Evolutionary conservation across 2,797 vertebrate genomes (phyloP).

Genomic region (Rousettus madagascariensis): DNA sequence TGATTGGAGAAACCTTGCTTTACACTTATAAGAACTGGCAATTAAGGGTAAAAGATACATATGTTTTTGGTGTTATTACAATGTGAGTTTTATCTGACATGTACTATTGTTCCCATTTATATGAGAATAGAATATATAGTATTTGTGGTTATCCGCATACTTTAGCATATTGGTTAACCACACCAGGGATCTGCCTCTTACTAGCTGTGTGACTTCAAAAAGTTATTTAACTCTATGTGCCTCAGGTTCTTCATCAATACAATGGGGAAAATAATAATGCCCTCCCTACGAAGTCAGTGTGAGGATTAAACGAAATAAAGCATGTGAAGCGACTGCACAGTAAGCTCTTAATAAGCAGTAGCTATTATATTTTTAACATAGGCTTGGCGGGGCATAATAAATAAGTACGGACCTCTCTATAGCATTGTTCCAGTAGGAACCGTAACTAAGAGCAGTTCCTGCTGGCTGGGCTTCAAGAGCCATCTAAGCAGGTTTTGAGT

Average conservation of each 20-base stretch:
- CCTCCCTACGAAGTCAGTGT: not conserved
- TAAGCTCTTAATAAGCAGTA: not conserved
- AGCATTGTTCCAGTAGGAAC: not conserved
- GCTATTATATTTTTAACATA: not conserved
- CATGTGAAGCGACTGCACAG: not conserved
- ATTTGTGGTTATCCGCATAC: not conserved
- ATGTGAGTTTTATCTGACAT: not conserved
- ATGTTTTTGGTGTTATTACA: not conserved
- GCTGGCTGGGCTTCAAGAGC: not conserved
- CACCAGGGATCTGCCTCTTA: not conserved
- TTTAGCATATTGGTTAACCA: not conserved
- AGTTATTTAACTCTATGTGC: not conserved
- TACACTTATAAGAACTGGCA: not conserved
- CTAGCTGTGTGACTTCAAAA: not conserved
- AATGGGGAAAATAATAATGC: not conserved
- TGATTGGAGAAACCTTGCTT: not conserved
- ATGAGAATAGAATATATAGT: not conserved
- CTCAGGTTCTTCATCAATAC: not conserved
- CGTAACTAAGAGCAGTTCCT: not conserved
- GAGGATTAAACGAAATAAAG: slow-evolving; percentile 21
- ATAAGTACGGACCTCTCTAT: not conserved
- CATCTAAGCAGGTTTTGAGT: not conserved
- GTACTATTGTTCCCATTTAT: not conserved
- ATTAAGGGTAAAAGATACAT: not conserved
- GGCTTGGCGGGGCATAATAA: not conserved